These are phyloP conservation scores for Ephydatia muelleri DNA, from an alignment of 37 sponge, comb jelly and placozoan genomes.

Conservation along the genomic window DNA sequence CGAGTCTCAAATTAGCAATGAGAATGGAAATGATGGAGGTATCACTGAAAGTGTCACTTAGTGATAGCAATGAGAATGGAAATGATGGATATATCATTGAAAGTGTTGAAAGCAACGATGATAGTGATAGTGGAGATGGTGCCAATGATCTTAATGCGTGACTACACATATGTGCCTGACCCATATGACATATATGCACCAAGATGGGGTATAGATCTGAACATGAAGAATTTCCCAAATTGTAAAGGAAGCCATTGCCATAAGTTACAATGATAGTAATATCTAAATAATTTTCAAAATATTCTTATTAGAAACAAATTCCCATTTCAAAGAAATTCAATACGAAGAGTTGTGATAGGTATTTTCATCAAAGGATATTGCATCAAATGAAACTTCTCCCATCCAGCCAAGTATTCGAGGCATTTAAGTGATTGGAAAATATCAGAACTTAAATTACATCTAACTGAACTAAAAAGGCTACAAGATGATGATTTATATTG, in stretches of 20 bases:
- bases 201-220: neutral
- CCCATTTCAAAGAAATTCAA: neutral
- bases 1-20: slow-evolving; percentile 1
- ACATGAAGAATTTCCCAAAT: slow-evolving; percentile 1
- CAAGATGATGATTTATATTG: slow-evolving; percentile 1
- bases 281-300: neutral
- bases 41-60: neutral
- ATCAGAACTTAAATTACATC: neutral
- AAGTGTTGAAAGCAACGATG: neutral
- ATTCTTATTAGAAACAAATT: slow-evolving; percentile 1
- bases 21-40: neutral
- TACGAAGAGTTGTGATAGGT: neutral
- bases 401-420: neutral
- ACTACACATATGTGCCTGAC: slow-evolving; percentile 1
- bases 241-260: neutral
- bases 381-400: slow-evolving; percentile 1
- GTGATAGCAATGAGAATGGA: neutral
- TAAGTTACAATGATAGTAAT: slow-evolving; percentile 1
- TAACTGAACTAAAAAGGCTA: neutral
- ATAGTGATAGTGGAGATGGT: neutral
- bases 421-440: slow-evolving; percentile 1
- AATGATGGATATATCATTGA: neutral
- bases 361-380: neutral
- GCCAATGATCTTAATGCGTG: neutral
- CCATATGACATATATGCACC: slow-evolving; percentile 1